Evolutionary conservation across 2,888 invertebrate genomes (phyloP), one percentile per base, ranked within the genome.

Genomic region (Ornithoptera alexandrae): DNA sequence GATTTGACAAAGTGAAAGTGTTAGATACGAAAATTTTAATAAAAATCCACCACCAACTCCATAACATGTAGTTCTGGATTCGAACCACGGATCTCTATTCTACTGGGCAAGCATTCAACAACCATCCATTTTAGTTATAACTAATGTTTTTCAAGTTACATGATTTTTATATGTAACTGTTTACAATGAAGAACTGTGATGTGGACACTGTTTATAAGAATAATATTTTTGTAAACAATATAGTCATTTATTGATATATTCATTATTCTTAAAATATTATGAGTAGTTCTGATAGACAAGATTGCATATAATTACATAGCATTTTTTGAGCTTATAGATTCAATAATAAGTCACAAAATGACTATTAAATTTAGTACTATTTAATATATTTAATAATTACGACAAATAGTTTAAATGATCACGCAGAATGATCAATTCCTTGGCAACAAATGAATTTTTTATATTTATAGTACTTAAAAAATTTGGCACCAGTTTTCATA

Each of bases 401-500:
- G 20, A 42, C 59, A 58, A 50, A 59, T 46, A 53, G 36, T 60
- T 36, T 53, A 24, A 42, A 59, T n/a, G 17, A 24, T 46, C 57
- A 58, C 63, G 56, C 65, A 65, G 42, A 62, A 66, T 74, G 74
- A 81, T 81, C 81, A 85, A 85, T 84, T 82, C 82, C 81, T 77
- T 74, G 73, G 72, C 69, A 74, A 79, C 72, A 78, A 67, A 69
- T 76, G 74, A 57, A 46, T 15, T 20, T 50, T 6, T 71, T 70
- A 74, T 74, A 60, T 69, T 72, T 85, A 86, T 85, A 85, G 72
- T 87, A 87, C 87, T 15, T 88, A 88, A 71, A 65, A 75, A 75
- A 79, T 89, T 90, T 89, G 90, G 90, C 90, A 91, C 90, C 86
- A 75, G 71, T 72, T 75, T 80, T 79, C 76, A 75, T 81, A 76